Conservation (phyloP, 2,113 vertebrate genomes). For the Fregetta grallaria region DNA sequence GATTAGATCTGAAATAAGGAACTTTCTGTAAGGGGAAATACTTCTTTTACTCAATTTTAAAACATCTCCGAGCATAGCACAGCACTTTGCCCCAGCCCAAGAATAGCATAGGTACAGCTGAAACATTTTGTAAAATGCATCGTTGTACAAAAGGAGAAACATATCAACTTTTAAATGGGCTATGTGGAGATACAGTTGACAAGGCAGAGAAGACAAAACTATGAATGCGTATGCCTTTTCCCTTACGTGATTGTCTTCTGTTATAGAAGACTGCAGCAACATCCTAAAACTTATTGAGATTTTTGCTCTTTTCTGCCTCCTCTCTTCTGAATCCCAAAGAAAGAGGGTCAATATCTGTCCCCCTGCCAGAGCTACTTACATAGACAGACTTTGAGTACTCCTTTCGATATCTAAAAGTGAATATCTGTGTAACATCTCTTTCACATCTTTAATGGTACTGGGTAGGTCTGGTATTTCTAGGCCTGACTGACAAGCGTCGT, state of each 20-base stretch:
- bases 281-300: not conserved
- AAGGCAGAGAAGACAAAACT: not conserved
- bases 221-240: not conserved
- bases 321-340: not conserved
- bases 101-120: not conserved
- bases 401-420: not conserved
- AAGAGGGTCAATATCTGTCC: not conserved
- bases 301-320: not conserved
- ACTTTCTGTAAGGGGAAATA: not conserved
- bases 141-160: not conserved
- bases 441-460: not conserved
- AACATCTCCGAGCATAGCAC: not conserved
- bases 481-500: not conserved
- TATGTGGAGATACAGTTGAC: rapidly evolving
- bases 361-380: not conserved
- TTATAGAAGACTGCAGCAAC: not conserved
- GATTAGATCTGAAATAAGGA: not conserved
- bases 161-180: not conserved
- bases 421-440: not conserved
- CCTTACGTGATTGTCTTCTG: not conserved
- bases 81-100: not conserved
- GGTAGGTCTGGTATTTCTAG: not conserved
- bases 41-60: not conserved
- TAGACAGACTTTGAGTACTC: not conserved
- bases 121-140: not conserved